phyloP scores from a whole-genome alignment of 2,113 vertebrate genomes.

The Neodontobutis hainanensis region DNA sequence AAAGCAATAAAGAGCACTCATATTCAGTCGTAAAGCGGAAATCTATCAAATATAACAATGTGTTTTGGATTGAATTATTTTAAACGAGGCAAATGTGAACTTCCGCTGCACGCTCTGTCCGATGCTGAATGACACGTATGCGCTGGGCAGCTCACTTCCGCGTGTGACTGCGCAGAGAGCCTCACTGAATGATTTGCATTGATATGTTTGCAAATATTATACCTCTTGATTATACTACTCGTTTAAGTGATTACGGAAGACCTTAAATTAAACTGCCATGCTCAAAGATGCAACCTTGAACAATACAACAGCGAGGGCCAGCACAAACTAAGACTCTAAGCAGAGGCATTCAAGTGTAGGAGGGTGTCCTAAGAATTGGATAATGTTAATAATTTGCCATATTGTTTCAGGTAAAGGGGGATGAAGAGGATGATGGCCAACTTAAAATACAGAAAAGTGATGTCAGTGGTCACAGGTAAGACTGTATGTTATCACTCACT shows the following conservation, averaged over 20 bases:
- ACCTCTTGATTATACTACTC: not conserved
- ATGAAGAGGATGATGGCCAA: slow-evolving; percentile 90
- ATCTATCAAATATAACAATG: no score
- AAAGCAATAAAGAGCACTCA: no score
- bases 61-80: no score
- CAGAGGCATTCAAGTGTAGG: no score
- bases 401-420: slow-evolving; percentile 85
- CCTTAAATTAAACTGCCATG: no score
- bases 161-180: slow-evolving; percentile 41
- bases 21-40: no score
- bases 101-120: slow-evolving; percentile 69
- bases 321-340: no score
- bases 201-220: not conserved
- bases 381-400: not conserved
- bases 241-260: no score
- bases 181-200: not conserved
- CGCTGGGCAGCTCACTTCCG: slow-evolving; percentile 72
- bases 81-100: slow-evolving; percentile 4
- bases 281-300: no score
- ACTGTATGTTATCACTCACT: no score
- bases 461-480: slow-evolving; percentile 87
- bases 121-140: slow-evolving; percentile 85
- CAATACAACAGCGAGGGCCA: no score
- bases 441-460: slow-evolving; percentile 88
- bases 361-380: no score